Evolutionary conservation across 35 echinoderm and acorn worm genomes (phyloP).

Genomic region (Ophioderma brevispina): DNA sequence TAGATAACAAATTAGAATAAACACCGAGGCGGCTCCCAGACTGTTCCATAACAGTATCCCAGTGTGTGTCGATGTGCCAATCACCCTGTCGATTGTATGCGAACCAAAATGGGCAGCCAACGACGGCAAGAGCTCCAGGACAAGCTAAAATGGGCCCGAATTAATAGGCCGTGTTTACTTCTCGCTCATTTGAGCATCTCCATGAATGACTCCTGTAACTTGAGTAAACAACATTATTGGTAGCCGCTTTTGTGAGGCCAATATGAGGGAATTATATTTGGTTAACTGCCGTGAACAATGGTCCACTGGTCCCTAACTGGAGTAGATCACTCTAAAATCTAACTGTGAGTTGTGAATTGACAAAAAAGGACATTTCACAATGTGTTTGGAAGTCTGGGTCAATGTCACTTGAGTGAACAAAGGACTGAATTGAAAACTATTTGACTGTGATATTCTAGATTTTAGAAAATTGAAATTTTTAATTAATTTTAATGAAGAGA

Average conservation of each 20-base stretch:
- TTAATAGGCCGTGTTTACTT: not conserved
- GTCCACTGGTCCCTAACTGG: not conserved
- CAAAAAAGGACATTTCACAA: not conserved
- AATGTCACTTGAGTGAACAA: not conserved
- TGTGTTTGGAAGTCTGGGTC: not conserved
- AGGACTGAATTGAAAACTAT: not conserved
- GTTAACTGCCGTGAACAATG: not conserved
- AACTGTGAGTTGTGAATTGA: too few relatives aligned
- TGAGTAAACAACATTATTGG: conserved; percentile 11
- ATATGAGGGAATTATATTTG: not conserved
- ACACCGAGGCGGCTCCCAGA: not conserved
- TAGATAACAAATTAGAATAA: conserved; percentile 8
- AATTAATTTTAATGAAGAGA: too few relatives aligned
- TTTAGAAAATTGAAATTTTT: too few relatives aligned
- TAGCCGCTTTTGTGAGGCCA: not conserved
- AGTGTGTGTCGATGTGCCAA: not conserved
- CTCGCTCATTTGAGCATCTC: conserved; percentile 2
- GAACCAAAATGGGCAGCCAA: not conserved
- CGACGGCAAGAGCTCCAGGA: not conserved
- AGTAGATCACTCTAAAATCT: too few relatives aligned
- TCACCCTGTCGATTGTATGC: not conserved
- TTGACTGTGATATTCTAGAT: not conserved
- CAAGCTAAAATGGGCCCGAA: not conserved
- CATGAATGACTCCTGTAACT: not conserved
- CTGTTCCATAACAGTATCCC: conserved; percentile 5